Evolutionary conservation across 1,140 invertebrate genomes (phyloP).

Genomic region (Cyphomyrmex costatus): DNA sequence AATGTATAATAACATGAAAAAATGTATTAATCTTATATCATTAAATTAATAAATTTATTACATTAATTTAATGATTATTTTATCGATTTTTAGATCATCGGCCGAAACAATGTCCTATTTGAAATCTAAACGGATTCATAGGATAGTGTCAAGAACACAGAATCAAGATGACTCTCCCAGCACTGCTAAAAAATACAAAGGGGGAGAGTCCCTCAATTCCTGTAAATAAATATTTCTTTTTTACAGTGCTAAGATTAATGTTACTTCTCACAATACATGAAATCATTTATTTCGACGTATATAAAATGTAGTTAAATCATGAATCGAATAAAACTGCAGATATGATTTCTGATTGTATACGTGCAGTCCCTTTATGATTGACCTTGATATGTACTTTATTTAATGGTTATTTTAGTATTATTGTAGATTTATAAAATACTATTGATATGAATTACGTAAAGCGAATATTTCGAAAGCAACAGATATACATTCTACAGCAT

Average conservation of each 20-base stretch:
- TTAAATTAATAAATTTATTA: background rate
- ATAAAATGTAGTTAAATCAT: conserved; percentile 81
- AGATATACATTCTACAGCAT: conserved; percentile 25
- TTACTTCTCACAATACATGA: conserved; percentile 69
- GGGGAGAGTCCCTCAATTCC: conserved; percentile 82
- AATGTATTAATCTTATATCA: background rate
- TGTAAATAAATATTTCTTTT: conserved; percentile 86
- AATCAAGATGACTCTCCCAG: conserved; percentile 78
- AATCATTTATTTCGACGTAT: conserved; percentile 79
- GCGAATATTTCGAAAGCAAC: background rate
- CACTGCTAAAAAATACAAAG: conserved; percentile 83
- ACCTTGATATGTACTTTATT: conserved; percentile 36
- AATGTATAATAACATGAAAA: background rate
- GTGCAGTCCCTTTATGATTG: background rate
- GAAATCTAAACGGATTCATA: conserved; percentile 84
- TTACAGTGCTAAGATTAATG: conserved; percentile 70
- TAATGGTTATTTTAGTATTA: background rate
- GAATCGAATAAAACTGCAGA: conserved; percentile 71
- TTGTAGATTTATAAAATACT: background rate
- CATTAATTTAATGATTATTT: conserved; percentile 23
- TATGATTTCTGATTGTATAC: conserved; percentile 52
- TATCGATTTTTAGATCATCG: conserved; percentile 75
- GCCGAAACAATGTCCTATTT: conserved; percentile 81
- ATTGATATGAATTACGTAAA: background rate
- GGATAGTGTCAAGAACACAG: conserved; percentile 81